Conservation (phyloP, 2,888 invertebrate species). For the Conchocele bisecta region DNA sequence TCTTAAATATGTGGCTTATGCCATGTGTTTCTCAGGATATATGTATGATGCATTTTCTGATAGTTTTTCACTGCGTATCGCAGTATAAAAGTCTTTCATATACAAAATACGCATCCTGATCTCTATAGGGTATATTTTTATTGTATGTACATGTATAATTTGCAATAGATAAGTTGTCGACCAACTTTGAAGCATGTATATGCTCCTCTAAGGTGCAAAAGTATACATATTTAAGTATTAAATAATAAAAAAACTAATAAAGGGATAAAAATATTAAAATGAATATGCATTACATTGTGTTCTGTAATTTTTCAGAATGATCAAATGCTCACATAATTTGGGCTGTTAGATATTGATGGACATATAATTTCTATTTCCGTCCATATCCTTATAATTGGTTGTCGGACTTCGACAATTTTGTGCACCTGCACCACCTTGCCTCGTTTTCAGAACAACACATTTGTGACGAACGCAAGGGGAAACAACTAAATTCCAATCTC, state of each 20-base stretch:
- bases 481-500: too few relatives aligned
- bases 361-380: too few relatives aligned
- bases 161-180: slow-evolving; percentile 57
- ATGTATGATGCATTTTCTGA: slow-evolving; percentile 14
- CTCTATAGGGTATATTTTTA: slow-evolving; percentile 60
- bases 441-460: too few relatives aligned
- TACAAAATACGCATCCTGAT: slow-evolving; percentile 62
- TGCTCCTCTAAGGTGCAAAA: slow-evolving; percentile 61
- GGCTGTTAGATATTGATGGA: too few relatives aligned
- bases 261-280: slow-evolving; percentile 60
- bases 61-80: slow-evolving; percentile 23
- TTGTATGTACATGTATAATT: slow-evolving; percentile 55
- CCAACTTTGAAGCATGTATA: slow-evolving; percentile 50
- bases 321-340: too few relatives aligned
- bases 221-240: slow-evolving; percentile 50
- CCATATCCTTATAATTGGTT: too few relatives aligned
- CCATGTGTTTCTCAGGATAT: too few relatives aligned
- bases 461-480: too few relatives aligned
- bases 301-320: neutral
- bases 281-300: slow-evolving; percentile 1
- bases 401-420: too few relatives aligned
- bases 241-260: slow-evolving; percentile 52
- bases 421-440: too few relatives aligned
- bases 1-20: slow-evolving; percentile 6
- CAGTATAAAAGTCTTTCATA: slow-evolving; percentile 65